A percentile compares a stretch with the other conserved stretches of the same genome.
phyloP scores from a whole-genome alignment of 2,113 vertebrate species.

The Acinonyx jubatus region DNA sequence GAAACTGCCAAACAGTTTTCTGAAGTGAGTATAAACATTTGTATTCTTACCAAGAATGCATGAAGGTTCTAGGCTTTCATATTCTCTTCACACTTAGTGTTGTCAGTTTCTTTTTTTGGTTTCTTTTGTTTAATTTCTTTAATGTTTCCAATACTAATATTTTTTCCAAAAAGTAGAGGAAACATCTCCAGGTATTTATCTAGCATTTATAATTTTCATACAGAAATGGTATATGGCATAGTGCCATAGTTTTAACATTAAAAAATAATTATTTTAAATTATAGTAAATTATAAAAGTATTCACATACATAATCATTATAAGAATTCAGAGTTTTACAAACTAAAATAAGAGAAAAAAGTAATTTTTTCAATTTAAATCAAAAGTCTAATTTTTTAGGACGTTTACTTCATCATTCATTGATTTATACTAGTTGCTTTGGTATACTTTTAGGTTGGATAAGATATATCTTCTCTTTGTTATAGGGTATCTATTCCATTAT shows the following conservation, averaged over 20 bases:
- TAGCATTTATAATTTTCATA: not conserved
- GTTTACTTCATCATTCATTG: not conserved
- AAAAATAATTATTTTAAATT: constrained; percentile 6
- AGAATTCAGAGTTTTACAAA: not conserved
- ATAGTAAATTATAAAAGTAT: not conserved
- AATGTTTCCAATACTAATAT: not conserved
- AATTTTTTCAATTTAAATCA: not conserved
- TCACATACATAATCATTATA: not conserved
- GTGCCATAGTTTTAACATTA: constrained; percentile 6
- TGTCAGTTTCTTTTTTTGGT: not conserved
- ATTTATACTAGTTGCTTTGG: not conserved
- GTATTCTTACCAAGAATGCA: not conserved
- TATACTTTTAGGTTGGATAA: not conserved
- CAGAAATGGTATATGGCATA: not conserved
- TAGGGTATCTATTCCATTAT: not conserved
- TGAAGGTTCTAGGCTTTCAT: not conserved
- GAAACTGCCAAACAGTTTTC: not conserved
- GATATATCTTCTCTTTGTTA: not conserved
- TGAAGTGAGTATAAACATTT: not conserved
- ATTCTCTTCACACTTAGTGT: not conserved
- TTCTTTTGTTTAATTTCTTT: not conserved
- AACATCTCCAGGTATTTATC: not conserved
- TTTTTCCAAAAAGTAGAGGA: not conserved
- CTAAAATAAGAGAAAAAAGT: not conserved
- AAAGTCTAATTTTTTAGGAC: not conserved